Base-by-base conservation (phyloP, 2,888 invertebrate species). In the Megaustenia siamemsis region DNA sequence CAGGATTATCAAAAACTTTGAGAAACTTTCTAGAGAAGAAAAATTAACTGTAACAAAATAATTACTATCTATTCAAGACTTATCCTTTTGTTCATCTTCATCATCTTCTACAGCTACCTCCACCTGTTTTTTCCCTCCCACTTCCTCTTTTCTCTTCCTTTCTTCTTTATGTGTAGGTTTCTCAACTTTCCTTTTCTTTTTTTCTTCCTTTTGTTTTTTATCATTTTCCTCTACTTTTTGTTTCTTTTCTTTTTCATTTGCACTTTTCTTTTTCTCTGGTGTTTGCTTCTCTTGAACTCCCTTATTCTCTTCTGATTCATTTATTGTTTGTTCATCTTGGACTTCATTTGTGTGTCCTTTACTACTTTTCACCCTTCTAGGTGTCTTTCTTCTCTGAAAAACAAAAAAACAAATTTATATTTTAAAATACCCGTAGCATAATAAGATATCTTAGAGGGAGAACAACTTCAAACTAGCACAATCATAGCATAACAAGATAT, bases 351-450 rank as follows among this genome's bases (percentile, higher is more conserved):
- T 76, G 38, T 63, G 6, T 35, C 24, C 53, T n/a, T 53, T 69
- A 18, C 32, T 24, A 38, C n/a, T n/a, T 66, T 83, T 77, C 32
- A n/a, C 28, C 66, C 35, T 75, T 73, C 78, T 77, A 18, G 60
- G 38, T 28, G 56, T 77, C 45, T 73, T 82, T 68, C 85, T 78
- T 49, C 77, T 76, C 85, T 81, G 77, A 21, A 53, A 38, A 76
- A 45, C 35, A 24, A 49, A 75, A 75, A 35, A 32, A 28, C 32
- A 38, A 35, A 66, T 32, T 66, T 66, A 32, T 15, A 15, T 24
- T n/a, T 24, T 4, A 56, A 56, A 56, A 24, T 56, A 4, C 18
- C 56, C 6, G n/a, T 24, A n/a, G n/a, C n/a, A n/a, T n/a, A n/a
- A n/a, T n/a, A n/a, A n/a, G n/a, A n/a, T n/a, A n/a, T n/a, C n/a